A percentile compares a stretch with the other conserved stretches of the same genome.
These are phyloP conservation scores for fruit fly (Drosophila melanogaster) DNA, from an alignment of 1,140 invertebrate genomes.

Conservation along the genomic window DNA sequence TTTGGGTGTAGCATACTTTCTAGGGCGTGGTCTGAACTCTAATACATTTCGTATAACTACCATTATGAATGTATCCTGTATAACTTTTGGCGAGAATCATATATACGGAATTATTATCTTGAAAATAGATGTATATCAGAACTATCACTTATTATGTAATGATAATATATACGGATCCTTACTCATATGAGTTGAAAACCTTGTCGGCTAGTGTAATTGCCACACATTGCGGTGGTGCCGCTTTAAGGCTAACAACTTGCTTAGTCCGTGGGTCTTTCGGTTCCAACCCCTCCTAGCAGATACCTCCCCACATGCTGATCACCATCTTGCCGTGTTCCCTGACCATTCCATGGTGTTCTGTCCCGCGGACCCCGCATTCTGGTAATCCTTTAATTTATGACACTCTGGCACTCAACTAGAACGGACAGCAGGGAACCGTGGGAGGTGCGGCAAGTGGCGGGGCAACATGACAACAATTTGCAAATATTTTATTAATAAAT, in stretches of 20 bases:
- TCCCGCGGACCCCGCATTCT: neutral
- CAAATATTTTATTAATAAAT: conserved; percentile 84
- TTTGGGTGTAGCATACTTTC: conserved; percentile 26
- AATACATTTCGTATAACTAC: neutral
- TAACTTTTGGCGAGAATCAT: no score
- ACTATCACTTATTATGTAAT: no score
- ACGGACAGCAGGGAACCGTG: conserved; percentile 25
- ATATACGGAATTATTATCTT: no score
- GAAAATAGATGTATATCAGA: no score
- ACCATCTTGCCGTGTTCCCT: conserved; percentile 20
- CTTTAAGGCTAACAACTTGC: conserved; percentile 81
- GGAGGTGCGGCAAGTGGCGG: conserved; percentile 3
- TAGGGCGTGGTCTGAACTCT: neutral
- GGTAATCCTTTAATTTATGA: conserved; percentile 50
- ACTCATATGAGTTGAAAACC: neutral
- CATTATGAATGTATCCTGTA: neutral
- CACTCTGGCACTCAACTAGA: conserved; percentile 60
- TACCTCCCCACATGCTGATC: neutral
- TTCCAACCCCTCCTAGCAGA: neutral
- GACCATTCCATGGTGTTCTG: conserved; percentile 11
- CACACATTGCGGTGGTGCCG: conserved; percentile 67
- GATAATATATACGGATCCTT: no score
- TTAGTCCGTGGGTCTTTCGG: conserved; percentile 43
- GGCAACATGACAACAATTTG: conserved; percentile 80
- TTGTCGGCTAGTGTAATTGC: conserved; percentile 68